Evolutionary conservation across 1,140 invertebrate genomes (phyloP).

Genomic region (Platorchestia sp.): DNA sequence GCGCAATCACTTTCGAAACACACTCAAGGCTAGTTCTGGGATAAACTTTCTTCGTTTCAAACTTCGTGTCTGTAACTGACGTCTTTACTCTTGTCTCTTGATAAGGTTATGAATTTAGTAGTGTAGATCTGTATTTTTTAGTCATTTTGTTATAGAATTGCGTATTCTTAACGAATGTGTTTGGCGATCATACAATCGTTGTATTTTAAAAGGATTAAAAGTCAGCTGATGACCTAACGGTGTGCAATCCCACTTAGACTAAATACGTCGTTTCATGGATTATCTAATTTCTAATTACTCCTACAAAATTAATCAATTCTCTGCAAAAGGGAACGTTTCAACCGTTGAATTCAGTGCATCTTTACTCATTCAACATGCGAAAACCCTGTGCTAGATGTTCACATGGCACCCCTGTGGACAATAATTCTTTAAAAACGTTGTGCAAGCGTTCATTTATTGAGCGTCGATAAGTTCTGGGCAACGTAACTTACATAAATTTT

Average conservation of each 20-base stretch:
- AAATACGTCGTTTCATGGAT: neutral
- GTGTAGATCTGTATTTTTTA: slow-evolving; percentile 1
- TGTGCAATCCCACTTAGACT: neutral
- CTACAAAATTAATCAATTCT: neutral
- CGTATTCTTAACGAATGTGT: neutral
- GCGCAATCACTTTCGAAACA: neutral
- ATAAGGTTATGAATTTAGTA: neutral
- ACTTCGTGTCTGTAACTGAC: neutral
- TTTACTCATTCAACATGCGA: neutral
- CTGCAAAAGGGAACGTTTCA: neutral
- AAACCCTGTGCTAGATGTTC: neutral
- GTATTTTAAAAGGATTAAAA: neutral
- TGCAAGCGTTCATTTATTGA: neutral
- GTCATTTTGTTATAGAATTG: neutral
- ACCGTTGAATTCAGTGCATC: neutral
- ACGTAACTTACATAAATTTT: neutral
- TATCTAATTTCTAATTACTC: neutral
- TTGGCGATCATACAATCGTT: neutral
- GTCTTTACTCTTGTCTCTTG: neutral
- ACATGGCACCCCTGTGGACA: neutral
- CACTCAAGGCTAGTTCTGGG: neutral
- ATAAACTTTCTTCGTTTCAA: neutral
- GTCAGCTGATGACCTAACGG: neutral
- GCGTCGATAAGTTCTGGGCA: neutral
- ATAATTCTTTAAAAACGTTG: neutral